Evolutionary conservation across 92 coral and sea anemone genomes (phyloP), one percentile per base, ranked within the genome.

Genomic region (Phenganax marumi): DNA sequence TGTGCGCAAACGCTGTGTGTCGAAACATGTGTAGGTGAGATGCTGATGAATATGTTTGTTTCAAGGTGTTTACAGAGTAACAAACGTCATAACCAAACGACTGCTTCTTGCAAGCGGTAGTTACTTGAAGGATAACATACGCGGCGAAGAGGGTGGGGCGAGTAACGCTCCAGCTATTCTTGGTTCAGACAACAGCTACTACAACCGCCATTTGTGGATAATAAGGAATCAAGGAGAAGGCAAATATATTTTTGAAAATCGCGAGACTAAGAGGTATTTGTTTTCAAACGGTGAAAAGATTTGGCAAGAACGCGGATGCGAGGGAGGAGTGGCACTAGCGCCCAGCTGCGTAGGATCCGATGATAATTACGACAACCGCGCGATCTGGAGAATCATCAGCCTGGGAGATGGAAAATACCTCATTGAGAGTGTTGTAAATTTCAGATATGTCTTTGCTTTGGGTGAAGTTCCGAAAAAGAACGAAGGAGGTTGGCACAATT

Each of bases 401-500:
- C 43, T 33, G 5, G 10, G 25, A 62, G 43, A 62, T 18, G 68
- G 68, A 17, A 62, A 62, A 62, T 62, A 62, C 25, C 68, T 62
- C 25, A 62, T 62, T 39, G 25, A 62, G 33, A 62, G 68, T 19
- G 68, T 62, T 25, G 68, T 62, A 12, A 62, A 62, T 62, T 62
- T 62, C 10, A 18, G 68, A 62, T 62, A 62, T 17, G 68, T 62
- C 10, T 21, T 62, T 0, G 22, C 68, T 4, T 5, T 19, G 10
- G 68, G 68, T 62, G 68, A 62, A 39, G 33, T 39, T 8, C 68
- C 68, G 22, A 21, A 3, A 19, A 7, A 12, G 8, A 21, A 4
- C 10, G 33, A 62, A 62, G 68, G 68, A 10, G 68, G 68, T 62
- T 62, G 68, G 68, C 8, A 6, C 10, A 8, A 39, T 18, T 21